Evolutionary conservation across 2,888 invertebrate genomes (phyloP).

Genomic region (Lymantria dispar): DNA sequence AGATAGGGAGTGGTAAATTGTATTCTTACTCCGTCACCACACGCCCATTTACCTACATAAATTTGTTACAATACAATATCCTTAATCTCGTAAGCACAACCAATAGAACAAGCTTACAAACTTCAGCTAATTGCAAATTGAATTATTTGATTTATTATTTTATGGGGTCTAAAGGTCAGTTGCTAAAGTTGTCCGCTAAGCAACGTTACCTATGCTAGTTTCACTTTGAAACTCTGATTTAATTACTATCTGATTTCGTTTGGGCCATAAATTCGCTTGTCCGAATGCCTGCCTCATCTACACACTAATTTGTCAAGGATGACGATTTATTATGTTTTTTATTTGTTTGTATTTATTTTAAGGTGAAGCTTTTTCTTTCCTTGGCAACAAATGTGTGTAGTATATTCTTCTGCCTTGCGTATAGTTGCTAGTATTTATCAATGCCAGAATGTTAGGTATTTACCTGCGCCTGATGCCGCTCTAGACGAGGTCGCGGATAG

Average conservation of each 20-base stretch:
- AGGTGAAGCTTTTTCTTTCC: no score
- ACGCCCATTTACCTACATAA: background rate
- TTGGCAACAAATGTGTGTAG: no score
- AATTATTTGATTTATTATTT: constrained; percentile 25
- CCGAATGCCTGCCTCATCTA: constrained; percentile 9
- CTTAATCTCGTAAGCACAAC: background rate
- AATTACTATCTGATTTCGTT: constrained; percentile 1
- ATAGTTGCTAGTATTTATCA: no score
- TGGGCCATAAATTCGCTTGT: constrained; percentile 16
- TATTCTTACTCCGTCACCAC: no score
- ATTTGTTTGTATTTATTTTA: background rate
- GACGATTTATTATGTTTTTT: background rate
- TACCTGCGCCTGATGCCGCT: no score
- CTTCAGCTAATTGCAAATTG: constrained; percentile 2
- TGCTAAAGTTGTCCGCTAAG: constrained; percentile 5
- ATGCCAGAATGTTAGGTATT: no score
- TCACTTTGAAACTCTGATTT: constrained; percentile 5
- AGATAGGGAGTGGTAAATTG: no score
- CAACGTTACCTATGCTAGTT: constrained; percentile 11
- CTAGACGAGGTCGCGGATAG: no score
- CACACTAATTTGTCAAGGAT: constrained; percentile 20
- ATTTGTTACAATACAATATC: background rate
- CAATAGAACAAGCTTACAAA: background rate
- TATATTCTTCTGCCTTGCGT: no score
- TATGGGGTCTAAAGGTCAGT: constrained; percentile 5